Percentiles rank a stretch among this genome's conserved stretches.
phyloP scores from a whole-genome alignment of 2,113 vertebrate genomes.

The Seriola rivoliana region DNA sequence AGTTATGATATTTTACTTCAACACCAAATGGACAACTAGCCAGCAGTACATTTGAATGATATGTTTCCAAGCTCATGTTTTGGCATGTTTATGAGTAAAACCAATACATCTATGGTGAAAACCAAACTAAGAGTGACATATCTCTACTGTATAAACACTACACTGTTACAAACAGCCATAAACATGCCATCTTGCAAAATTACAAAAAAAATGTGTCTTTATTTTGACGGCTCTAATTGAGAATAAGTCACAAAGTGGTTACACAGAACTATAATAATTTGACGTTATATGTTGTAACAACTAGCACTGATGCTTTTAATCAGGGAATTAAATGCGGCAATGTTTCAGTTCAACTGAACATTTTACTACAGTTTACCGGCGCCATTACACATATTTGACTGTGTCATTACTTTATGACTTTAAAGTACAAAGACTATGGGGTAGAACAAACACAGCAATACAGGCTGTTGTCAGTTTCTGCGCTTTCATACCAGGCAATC shows the following conservation, averaged over 20 bases:
- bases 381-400: background rate
- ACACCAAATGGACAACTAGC: background rate
- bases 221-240: background rate
- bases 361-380: background rate
- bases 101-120: background rate
- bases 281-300: background rate
- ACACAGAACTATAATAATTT: background rate
- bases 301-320: background rate
- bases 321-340: background rate
- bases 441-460: slow-evolving; percentile 12
- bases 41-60: background rate
- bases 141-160: background rate
- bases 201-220: background rate
- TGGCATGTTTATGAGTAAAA: slow-evolving; percentile 1
- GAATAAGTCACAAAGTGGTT: background rate
- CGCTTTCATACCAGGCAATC: slow-evolving; percentile 27
- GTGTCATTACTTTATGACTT: slow-evolving; percentile 29
- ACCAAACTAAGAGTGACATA: background rate
- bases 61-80: background rate
- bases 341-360: background rate
- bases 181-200: background rate
- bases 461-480: background rate
- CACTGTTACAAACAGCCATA: background rate
- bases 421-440: background rate
- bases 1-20: background rate